phyloP scores from a whole-genome alignment of 2,113 vertebrate species.

The Stercorarius parasiticus region DNA sequence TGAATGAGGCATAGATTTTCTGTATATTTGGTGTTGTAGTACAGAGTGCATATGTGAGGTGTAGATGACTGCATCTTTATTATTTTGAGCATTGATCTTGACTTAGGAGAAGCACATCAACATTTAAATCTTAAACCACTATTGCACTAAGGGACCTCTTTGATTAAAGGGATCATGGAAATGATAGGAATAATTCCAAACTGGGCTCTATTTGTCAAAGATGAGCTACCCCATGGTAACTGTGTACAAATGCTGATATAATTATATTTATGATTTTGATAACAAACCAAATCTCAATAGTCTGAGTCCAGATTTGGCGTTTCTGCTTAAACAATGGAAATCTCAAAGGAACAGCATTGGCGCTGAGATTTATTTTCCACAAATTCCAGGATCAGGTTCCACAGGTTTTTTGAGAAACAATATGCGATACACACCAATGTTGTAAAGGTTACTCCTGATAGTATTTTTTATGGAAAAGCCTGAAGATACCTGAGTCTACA shows the following conservation, averaged over 20 bases:
- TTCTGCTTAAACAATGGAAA: not conserved
- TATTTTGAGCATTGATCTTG: not conserved
- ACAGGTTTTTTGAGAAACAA: not conserved
- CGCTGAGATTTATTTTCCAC: not conserved
- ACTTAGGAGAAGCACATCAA: not conserved
- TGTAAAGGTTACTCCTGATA: not conserved
- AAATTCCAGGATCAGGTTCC: not conserved
- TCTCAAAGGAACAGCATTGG: not conserved
- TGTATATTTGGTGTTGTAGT: not conserved
- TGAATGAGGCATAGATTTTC: not conserved
- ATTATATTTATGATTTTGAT: not conserved
- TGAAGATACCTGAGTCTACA: not conserved
- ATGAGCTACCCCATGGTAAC: not conserved
- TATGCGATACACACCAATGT: not conserved
- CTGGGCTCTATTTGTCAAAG: not conserved
- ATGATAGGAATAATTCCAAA: not conserved
- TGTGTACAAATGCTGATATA: not conserved
- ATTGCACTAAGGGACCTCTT: not conserved
- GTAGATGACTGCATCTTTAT: not conserved
- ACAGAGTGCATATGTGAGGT: not conserved
- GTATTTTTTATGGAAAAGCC: not conserved
- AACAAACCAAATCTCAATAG: not conserved
- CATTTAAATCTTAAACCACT: not conserved
- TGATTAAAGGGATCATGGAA: not conserved
- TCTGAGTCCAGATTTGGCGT: not conserved